These are phyloP conservation scores for Halichondria panicea DNA, from an alignment of 37 sponge, comb jelly and placozoan genomes.

Conservation along the genomic window DNA sequence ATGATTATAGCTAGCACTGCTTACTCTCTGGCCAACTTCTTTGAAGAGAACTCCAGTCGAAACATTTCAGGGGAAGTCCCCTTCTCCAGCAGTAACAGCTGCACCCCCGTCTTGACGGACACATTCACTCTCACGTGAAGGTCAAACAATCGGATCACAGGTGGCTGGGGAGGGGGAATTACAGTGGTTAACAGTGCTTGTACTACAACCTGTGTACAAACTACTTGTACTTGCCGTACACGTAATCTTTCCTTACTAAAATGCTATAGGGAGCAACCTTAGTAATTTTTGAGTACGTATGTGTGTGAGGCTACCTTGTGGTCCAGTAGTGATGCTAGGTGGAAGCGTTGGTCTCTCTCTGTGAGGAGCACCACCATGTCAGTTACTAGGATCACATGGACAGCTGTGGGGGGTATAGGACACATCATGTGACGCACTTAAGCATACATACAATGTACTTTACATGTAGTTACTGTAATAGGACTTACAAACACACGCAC, in stretches of 20 bases:
- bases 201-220: too few species aligned
- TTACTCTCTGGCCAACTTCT: slow-evolving; percentile 68
- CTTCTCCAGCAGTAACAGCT: slow-evolving; percentile 69
- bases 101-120: slow-evolving; percentile 63
- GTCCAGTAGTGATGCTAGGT: slow-evolving; percentile 65
- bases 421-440: not conserved
- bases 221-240: too few species aligned
- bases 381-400: slow-evolving; percentile 72
- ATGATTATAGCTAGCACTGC: slow-evolving; percentile 1
- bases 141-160: slow-evolving; percentile 73
- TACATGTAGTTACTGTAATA: not conserved
- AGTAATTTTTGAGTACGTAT: not conserved
- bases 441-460: not conserved
- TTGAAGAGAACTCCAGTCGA: slow-evolving; percentile 54
- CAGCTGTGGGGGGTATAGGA: slow-evolving; percentile 25
- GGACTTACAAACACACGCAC: not conserved
- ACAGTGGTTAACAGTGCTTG: too few species aligned
- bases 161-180: slow-evolving; percentile 53
- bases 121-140: slow-evolving; percentile 71
- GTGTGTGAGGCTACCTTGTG: slow-evolving; percentile 55
- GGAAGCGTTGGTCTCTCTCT: slow-evolving; percentile 76
- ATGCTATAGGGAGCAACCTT: too few species aligned
- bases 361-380: slow-evolving; percentile 66
- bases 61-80: slow-evolving; percentile 63
- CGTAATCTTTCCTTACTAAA: too few species aligned